Evolutionary conservation across 2,113 vertebrate species (phyloP).

Genomic region (Struthidea cinerea): DNA sequence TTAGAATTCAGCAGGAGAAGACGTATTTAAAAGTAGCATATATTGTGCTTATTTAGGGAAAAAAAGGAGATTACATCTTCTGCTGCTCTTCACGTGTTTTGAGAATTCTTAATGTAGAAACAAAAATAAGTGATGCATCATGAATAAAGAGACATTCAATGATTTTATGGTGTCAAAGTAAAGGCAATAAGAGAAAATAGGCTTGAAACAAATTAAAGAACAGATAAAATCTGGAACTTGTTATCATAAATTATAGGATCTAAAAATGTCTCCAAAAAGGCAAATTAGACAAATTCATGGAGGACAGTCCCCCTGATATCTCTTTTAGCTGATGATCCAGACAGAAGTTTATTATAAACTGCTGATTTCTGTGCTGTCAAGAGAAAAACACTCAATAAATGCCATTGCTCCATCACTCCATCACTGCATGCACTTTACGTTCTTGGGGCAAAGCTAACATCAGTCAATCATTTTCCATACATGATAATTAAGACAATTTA

Average conservation of each 20-base stretch:
- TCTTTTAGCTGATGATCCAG: background rate
- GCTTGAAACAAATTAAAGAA: background rate
- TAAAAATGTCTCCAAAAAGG: background rate
- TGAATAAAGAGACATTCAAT: background rate
- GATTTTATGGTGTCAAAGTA: background rate
- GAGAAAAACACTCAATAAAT: background rate
- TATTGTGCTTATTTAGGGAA: background rate
- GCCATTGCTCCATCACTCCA: background rate
- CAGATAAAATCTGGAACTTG: background rate
- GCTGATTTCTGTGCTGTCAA: background rate
- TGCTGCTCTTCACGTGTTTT: background rate
- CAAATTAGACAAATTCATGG: background rate
- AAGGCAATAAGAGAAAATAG: background rate
- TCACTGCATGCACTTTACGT: accelerated
- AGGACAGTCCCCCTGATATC: background rate
- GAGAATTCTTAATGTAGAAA: background rate
- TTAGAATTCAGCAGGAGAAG: background rate
- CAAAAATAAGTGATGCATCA: background rate
- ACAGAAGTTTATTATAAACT: background rate
- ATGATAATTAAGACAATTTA: background rate
- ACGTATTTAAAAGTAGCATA: background rate
- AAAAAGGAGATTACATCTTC: background rate
- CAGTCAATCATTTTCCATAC: background rate
- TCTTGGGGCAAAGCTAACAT: background rate
- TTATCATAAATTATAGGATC: background rate